phyloP scores from a whole-genome alignment of 2,113 vertebrate genomes.

The Heterotis niloticus region DNA sequence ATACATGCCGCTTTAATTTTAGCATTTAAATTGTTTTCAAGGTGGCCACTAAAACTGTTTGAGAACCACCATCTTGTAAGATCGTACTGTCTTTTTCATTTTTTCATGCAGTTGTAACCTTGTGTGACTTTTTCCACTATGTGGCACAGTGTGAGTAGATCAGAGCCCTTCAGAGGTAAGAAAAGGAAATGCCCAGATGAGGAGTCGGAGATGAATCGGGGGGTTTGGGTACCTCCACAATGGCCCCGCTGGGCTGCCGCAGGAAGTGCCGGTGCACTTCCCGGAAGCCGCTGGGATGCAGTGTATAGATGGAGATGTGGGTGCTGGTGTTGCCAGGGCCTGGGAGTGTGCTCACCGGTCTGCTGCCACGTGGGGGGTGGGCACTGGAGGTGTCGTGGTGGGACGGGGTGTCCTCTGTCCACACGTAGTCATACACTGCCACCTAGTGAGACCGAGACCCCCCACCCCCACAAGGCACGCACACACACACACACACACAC shows the following conservation, averaged over 20 bases:
- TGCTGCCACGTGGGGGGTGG: conserved; percentile 46
- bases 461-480: conserved; percentile 31
- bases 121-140: background rate
- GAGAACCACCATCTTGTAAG: no score
- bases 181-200: background rate
- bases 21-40: no score
- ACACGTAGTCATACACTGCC: conserved; percentile 83
- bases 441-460: conserved; percentile 73
- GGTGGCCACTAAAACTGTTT: no score
- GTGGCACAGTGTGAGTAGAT: background rate
- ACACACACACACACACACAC: conserved; percentile 37
- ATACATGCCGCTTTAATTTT: no score
- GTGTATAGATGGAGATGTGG: conserved; percentile 68
- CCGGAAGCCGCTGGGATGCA: conserved; percentile 72
- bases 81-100: background rate
- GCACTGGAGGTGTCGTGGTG: conserved; percentile 46
- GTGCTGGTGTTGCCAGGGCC: conserved; percentile 58
- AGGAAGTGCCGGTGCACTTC: conserved; percentile 81
- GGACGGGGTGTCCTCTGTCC: conserved; percentile 61
- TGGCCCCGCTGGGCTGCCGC: conserved; percentile 74
- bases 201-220: background rate
- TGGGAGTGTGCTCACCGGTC: conserved; percentile 24
- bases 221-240: conserved; percentile 75
- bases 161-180: no score
- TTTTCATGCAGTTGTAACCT: background rate